Evolutionary conservation across 2,888 invertebrate species (phyloP).

Genomic region (Poecilobothrus nobilitatus): DNA sequence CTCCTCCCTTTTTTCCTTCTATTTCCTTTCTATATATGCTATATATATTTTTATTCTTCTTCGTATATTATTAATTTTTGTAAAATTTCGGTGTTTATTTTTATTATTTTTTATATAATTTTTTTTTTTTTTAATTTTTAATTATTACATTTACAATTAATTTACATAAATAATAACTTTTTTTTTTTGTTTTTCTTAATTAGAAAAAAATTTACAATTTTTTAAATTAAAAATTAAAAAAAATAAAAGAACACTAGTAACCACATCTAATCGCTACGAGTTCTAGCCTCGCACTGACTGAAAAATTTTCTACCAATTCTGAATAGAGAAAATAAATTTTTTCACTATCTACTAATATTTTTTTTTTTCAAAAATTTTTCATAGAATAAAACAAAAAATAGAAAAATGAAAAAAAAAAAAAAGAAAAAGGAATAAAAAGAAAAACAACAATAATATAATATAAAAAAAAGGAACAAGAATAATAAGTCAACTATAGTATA

Average conservation of each 20-base stretch:
- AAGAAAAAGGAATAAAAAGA: neutral
- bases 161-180: too few species aligned
- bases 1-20: neutral
- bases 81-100: too few species aligned
- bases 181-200: too few species aligned
- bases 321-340: neutral
- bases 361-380: neutral
- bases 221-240: neutral
- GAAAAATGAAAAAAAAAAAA: neutral
- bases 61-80: neutral
- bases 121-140: too few species aligned
- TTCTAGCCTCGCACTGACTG: conserved; percentile 45
- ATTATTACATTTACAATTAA: too few species aligned
- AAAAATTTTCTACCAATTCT: neutral
- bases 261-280: conserved; percentile 45
- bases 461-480: too few species aligned
- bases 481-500: too few species aligned
- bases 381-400: neutral
- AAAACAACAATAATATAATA: too few species aligned
- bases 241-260: conserved; percentile 4
- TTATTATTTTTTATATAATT: neutral
- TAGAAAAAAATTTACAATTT: neutral
- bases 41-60: neutral
- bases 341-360: neutral
- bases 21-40: neutral